Evolutionary conservation across 2,888 invertebrate species (phyloP).

Genomic region (Nebria salina): DNA sequence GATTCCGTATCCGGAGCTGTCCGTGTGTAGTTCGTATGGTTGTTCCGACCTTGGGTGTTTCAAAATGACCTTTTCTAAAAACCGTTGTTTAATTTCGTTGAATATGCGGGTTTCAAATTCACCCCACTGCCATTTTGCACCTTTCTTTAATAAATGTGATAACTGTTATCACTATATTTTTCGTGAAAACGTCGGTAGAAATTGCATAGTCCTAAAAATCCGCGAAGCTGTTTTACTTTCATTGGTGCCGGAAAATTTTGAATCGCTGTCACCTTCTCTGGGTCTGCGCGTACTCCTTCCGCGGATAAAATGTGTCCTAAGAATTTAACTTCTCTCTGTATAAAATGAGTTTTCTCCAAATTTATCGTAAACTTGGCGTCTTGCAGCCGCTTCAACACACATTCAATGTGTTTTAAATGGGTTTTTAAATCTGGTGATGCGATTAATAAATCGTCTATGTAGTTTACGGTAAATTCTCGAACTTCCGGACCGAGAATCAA

Average conservation of each 20-base stretch:
- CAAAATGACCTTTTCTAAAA: conserved; percentile 38
- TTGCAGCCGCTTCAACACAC: conserved; percentile 48
- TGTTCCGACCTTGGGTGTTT: conserved; percentile 19
- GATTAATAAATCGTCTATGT: conserved; percentile 55
- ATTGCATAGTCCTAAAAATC: conserved; percentile 41
- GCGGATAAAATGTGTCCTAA: conserved; percentile 41
- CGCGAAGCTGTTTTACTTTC: conserved; percentile 51
- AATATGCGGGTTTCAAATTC: too few relatives aligned
- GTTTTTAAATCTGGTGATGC: conserved; percentile 50
- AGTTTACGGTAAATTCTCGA: conserved; percentile 50
- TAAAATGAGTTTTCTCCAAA: conserved; percentile 52
- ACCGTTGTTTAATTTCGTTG: too few relatives aligned
- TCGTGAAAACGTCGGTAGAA: too few relatives aligned
- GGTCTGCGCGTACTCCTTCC: conserved; percentile 44
- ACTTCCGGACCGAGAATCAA: conserved; percentile 50
- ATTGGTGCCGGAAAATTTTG: conserved; percentile 50
- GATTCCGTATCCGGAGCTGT: conserved; percentile 30
- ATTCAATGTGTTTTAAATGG: conserved; percentile 50
- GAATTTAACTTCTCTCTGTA: conserved; percentile 28
- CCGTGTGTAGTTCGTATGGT: conserved; percentile 44
- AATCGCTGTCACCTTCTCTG: conserved; percentile 50
- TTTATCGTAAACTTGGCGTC: conserved; percentile 51
- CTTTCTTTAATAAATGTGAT: too few relatives aligned
- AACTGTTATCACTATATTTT: too few relatives aligned
- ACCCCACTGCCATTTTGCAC: too few relatives aligned